Evolutionary conservation across 2,888 invertebrate genomes (phyloP).

Genomic region (Oasisia sp.): DNA sequence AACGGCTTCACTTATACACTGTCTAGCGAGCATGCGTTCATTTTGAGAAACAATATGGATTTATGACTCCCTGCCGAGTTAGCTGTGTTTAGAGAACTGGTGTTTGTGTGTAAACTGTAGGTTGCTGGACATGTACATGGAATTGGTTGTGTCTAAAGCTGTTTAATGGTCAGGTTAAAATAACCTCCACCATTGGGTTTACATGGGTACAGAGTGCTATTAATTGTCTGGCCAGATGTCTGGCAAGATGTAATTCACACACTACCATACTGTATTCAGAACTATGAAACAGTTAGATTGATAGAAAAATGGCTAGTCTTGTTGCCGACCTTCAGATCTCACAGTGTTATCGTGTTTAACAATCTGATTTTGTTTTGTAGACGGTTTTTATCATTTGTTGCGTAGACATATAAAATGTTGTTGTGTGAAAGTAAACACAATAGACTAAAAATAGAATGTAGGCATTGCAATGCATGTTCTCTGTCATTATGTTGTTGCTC

Average conservation of each 20-base stretch:
- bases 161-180: neutral
- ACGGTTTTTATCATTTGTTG: too few species aligned
- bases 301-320: neutral
- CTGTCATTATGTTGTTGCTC: neutral
- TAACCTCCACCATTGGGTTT: neutral
- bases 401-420: too few species aligned
- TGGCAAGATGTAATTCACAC: neutral
- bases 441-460: too few species aligned
- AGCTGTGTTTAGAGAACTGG: neutral
- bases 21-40: neutral
- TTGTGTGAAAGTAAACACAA: too few species aligned
- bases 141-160: neutral
- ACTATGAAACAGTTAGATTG: neutral
- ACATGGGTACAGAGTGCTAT: neutral
- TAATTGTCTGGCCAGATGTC: neutral
- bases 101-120: neutral
- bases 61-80: neutral
- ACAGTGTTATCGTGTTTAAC: neutral
- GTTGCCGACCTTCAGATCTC: neutral
- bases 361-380: too few species aligned
- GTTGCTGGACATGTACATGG: neutral
- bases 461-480: neutral
- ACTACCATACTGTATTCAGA: neutral
- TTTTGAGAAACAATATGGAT: neutral
- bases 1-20: too few species aligned